phyloP scores from a whole-genome alignment of 2,797 vertebrate genomes.

The Rhynchotus rufescens region DNA sequence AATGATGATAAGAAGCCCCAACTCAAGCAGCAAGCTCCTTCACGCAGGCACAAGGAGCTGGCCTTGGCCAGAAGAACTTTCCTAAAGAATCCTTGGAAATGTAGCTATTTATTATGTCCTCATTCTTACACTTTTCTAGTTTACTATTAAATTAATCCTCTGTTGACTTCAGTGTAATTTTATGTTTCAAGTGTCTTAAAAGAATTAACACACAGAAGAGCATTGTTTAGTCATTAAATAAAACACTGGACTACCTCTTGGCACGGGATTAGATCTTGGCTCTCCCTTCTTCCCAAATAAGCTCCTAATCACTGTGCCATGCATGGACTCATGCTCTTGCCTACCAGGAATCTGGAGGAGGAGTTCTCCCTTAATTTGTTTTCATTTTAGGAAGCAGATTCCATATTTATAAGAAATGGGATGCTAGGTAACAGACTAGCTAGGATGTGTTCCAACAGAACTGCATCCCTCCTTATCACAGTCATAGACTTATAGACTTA shows the following conservation, averaged over 20 bases:
- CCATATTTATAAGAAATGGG: not conserved
- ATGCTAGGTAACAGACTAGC: not conserved
- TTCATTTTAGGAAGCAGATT: not conserved
- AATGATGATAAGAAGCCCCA: not conserved
- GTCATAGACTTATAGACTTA: not conserved
- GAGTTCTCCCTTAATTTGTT: not conserved
- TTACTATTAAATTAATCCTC: not conserved
- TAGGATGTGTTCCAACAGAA: not conserved
- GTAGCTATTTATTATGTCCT: not conserved
- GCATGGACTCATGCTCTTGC: not conserved
- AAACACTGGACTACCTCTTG: not conserved
- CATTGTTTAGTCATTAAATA: not conserved
- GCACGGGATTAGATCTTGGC: not conserved
- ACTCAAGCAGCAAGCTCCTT: not conserved
- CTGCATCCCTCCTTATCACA: not conserved
- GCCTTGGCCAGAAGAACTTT: not conserved
- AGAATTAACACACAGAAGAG: not conserved
- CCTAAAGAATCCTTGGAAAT: not conserved
- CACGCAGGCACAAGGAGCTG: not conserved
- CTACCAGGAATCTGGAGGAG: not conserved
- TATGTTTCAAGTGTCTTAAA: not conserved
- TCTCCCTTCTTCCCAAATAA: not conserved
- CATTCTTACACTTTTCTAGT: not conserved
- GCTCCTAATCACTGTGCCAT: not conserved
- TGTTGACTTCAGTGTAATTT: not conserved